Evolutionary conservation across 2,797 vertebrate genomes (phyloP).

Genomic region (Danio tinwini): DNA sequence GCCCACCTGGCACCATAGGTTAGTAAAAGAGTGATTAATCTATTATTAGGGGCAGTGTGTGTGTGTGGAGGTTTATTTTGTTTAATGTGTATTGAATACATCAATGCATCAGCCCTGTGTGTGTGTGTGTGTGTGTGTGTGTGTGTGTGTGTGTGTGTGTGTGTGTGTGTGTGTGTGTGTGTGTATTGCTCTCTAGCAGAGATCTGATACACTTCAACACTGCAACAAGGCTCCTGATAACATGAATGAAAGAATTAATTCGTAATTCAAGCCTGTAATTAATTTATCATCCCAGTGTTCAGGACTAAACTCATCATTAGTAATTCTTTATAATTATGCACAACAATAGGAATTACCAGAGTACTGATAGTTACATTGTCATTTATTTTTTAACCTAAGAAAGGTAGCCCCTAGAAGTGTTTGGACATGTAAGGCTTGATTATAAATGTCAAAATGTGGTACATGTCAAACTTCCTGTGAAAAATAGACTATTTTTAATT

Average conservation of each 20-base stretch:
- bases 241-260: constrained; percentile 31
- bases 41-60: constrained; percentile 41
- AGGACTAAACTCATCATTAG: constrained; percentile 25
- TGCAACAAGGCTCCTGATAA: constrained; percentile 29
- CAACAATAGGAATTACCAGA: constrained; percentile 25
- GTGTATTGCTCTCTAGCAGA: not conserved
- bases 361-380: not conserved
- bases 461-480: not conserved
- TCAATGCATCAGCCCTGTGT: constrained; percentile 14
- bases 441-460: not conserved
- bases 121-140: constrained; percentile 6
- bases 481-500: not conserved
- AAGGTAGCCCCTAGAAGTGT: not conserved
- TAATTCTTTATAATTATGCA: constrained; percentile 33
- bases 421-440: not conserved
- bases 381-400: constrained; percentile 6
- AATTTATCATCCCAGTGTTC: constrained; percentile 29
- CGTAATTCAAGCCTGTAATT: constrained; percentile 27
- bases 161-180: constrained; percentile 6
- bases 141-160: constrained; percentile 11
- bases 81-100: constrained; percentile 25
- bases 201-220: constrained; percentile 18
- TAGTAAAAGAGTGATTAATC: constrained; percentile 47
- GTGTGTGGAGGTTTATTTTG: constrained; percentile 22
- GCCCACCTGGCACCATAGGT: constrained; percentile 78